Evolutionary conservation across 2,113 vertebrate genomes (phyloP).

Genomic region (Vireo altiloquus): DNA sequence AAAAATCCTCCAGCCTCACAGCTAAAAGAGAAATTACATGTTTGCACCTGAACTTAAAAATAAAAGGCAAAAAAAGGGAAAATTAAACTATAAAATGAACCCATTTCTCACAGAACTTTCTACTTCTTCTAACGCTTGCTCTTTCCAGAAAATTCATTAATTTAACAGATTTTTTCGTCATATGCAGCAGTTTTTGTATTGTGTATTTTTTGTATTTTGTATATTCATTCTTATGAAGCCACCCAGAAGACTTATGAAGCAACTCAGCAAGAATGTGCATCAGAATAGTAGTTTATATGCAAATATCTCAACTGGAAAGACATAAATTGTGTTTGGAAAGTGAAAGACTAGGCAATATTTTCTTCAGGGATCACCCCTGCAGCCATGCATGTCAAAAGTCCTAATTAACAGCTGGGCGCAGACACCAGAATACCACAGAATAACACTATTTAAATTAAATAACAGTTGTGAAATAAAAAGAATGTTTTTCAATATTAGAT

Average conservation of each 20-base stretch:
- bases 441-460: neutral
- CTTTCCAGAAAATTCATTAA: neutral
- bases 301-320: neutral
- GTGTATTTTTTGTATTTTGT: no score
- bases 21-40: neutral
- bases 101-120: neutral
- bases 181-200: neutral
- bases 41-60: neutral
- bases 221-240: neutral
- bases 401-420: neutral
- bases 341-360: neutral
- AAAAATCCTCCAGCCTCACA: neutral
- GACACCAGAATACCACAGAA: neutral
- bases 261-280: neutral
- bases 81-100: neutral
- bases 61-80: rapidly evolving
- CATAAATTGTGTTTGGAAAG: neutral
- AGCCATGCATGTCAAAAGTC: neutral
- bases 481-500: neutral
- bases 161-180: neutral
- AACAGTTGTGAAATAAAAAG: neutral
- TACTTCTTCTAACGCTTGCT: neutral
- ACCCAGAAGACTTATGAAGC: neutral
- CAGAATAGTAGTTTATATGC: neutral
- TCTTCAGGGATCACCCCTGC: neutral